phyloP scores from a whole-genome alignment of 2,113 vertebrate species.

The Megaceryle torquata region DNA sequence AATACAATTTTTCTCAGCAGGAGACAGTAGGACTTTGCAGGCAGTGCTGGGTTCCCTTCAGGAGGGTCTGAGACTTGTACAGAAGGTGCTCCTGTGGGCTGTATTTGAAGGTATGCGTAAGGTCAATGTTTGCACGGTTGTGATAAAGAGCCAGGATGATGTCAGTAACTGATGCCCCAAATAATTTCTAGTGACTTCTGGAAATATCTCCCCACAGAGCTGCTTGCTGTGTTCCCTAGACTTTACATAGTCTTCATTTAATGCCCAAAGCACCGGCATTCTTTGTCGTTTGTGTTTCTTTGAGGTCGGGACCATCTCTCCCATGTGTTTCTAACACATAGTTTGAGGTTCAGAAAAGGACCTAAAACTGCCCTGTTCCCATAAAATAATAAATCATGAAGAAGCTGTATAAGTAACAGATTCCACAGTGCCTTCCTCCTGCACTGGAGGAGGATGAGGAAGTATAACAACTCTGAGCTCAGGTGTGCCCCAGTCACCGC shows the following conservation, averaged over 20 bases:
- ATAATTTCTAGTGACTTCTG: not conserved
- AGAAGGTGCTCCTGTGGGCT: not conserved
- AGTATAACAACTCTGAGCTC: not conserved
- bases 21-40: not conserved
- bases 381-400: not conserved
- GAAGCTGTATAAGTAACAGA: not conserved
- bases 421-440: not conserved
- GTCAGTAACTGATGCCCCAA: not conserved
- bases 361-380: not conserved
- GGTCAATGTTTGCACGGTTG: not conserved
- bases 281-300: not conserved
- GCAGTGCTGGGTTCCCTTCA: not conserved
- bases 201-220: not conserved
- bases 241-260: not conserved
- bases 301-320: fast-evolving
- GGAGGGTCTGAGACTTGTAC: not conserved
- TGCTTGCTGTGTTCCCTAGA: not conserved
- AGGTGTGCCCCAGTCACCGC: not conserved
- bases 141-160: not conserved
- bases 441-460: not conserved
- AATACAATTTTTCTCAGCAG: not conserved
- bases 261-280: not conserved
- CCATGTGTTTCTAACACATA: not conserved
- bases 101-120: not conserved
- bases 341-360: not conserved